Percentiles rank a stretch among this genome's conserved stretches.
phyloP scores from a whole-genome alignment of 2,888 invertebrate species.

The Parascotia fuliginaria region DNA sequence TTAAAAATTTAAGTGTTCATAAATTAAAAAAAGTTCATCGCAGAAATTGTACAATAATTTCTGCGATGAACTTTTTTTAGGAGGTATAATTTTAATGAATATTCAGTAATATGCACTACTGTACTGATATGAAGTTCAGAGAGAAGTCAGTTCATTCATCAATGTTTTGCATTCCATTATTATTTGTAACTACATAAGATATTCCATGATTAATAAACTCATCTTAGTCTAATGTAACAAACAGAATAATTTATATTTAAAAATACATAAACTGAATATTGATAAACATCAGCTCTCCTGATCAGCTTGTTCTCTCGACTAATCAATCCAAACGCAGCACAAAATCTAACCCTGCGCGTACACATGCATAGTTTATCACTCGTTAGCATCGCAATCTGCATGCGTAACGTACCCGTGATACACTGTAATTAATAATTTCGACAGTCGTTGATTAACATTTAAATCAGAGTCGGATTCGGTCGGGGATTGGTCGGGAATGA shows the following conservation, averaged over 20 bases:
- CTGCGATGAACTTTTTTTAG: background rate
- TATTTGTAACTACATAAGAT: too few relatives aligned
- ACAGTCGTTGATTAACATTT: conserved; percentile 82
- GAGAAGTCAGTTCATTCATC: too few relatives aligned
- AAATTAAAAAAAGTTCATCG: background rate
- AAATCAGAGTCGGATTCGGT: conserved; percentile 62
- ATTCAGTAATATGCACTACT: background rate
- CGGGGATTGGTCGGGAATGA: conserved; percentile 56
- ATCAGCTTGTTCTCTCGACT: conserved; percentile 35
- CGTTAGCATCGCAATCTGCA: conserved; percentile 84
- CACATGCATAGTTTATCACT: conserved; percentile 81
- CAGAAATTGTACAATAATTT: background rate
- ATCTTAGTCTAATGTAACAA: too few relatives aligned
- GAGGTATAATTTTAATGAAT: background rate
- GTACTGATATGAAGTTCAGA: too few relatives aligned
- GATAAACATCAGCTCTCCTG: conserved; percentile 25
- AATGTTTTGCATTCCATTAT: too few relatives aligned
- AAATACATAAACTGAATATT: too few relatives aligned
- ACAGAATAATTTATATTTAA: too few relatives aligned
- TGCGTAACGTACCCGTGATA: conserved; percentile 74
- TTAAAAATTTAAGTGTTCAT: background rate
- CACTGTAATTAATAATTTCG: conserved; percentile 83
- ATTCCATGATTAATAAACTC: too few relatives aligned
- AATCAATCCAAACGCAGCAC: conserved; percentile 46
- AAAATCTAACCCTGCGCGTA: conserved; percentile 58